Conservation (phyloP, 2,797 vertebrate genomes). For the Monodelphis domestica region DNA sequence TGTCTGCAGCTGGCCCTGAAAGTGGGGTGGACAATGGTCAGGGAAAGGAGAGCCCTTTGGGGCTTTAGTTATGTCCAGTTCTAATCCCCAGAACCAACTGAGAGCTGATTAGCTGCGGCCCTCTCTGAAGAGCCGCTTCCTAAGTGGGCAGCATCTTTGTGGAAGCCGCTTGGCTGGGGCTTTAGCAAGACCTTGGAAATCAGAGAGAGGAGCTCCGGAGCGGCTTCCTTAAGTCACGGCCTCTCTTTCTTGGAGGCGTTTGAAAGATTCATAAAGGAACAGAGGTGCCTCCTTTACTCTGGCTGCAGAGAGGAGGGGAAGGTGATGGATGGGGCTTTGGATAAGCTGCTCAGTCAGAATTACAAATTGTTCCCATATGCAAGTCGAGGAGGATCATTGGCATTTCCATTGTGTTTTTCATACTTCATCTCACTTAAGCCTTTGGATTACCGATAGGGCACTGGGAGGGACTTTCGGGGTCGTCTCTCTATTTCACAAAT, state of each 20-base stretch:
- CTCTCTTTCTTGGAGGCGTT: background rate
- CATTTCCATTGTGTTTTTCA: background rate
- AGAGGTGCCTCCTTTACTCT: conserved; percentile 21
- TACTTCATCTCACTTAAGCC: background rate
- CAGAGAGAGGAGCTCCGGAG: too few species aligned
- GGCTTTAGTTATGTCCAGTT: background rate
- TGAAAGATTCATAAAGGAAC: conserved; percentile 18
- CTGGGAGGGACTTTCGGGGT: background rate
- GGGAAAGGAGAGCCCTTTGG: background rate
- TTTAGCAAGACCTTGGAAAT: background rate
- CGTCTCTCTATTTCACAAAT: background rate
- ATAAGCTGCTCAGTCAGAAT: background rate
- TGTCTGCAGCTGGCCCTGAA: background rate
- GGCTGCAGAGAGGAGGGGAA: conserved; percentile 10
- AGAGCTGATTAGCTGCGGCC: background rate
- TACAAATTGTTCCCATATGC: background rate
- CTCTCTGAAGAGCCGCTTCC: conserved; percentile 29
- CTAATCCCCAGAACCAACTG: background rate
- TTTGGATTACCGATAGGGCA: background rate
- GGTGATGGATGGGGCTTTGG: background rate
- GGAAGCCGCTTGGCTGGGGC: background rate
- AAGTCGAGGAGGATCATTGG: background rate
- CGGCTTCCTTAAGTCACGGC: background rate
- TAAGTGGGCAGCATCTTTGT: background rate
- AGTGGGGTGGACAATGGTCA: background rate